Evolutionary conservation across 2,113 vertebrate genomes (phyloP).

Genomic region (Hoplias malabaricus): DNA sequence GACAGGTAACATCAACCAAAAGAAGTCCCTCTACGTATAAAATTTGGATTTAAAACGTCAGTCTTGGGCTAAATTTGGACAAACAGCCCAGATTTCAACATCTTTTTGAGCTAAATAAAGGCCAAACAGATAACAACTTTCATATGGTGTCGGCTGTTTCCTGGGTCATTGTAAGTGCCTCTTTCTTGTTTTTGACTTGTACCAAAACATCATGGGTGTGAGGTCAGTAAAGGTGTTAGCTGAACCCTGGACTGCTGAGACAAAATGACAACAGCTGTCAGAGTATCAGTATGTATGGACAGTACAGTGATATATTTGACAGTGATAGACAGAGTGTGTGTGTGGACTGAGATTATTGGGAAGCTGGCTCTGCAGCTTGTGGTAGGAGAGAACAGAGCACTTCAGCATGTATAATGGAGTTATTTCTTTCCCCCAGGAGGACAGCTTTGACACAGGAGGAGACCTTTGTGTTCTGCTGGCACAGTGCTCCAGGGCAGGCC

Average conservation of each 20-base stretch:
- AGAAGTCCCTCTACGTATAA: too few species aligned
- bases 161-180: too few species aligned
- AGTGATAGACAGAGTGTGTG: not conserved
- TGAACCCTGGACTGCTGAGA: not conserved
- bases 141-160: too few species aligned
- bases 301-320: not conserved
- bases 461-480: constrained; percentile 7
- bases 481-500: not conserved
- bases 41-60: too few species aligned
- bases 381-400: not conserved
- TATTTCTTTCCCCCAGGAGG: constrained; percentile 7
- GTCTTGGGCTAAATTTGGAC: too few species aligned
- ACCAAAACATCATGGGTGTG: not conserved
- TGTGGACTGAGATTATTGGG: not conserved
- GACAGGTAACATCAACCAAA: too few species aligned
- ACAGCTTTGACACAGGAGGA: constrained; percentile 11
- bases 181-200: too few species aligned
- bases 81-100: too few species aligned
- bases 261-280: not conserved
- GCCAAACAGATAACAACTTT: too few species aligned
- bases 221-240: not conserved
- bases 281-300: not conserved
- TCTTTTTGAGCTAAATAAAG: too few species aligned
- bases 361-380: not conserved
- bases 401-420: constrained; percentile 24